Evolutionary conservation across 1,140 invertebrate genomes (phyloP), one percentile per base, ranked within the genome.

Genomic region (Trichonephila clavata): DNA sequence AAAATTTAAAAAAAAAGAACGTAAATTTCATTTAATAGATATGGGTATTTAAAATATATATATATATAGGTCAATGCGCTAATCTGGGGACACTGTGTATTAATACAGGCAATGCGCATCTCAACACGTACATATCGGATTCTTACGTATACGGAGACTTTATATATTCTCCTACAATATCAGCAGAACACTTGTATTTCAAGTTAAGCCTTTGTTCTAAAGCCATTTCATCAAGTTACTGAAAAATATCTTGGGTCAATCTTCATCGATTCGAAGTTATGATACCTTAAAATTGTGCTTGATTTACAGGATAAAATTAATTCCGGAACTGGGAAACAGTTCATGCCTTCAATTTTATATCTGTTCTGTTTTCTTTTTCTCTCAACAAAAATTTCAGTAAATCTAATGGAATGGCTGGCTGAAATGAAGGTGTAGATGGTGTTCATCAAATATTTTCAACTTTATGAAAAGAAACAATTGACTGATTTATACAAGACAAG

Each of bases 381-480:
- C 16, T 63, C 18, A 63, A 63, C 16, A 63, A 50, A 50, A 7
- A 5, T 50, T 50, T 50, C 10, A 50, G 50, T 50, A 50, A 50
- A 50, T 13, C 10, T 50, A 50, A 50, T 50, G 50, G 10, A 50
- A 50, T 50, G 50, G 50, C 50, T 50, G 50, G 50, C 50, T 50
- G 50, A 50, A 50, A 50, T 50, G 10, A 50, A 50, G 50, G 39
- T 20, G 27, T 71, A 68, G 43, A 88, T 13, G 61, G n/a, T 68
- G 63, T 88, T 88, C 63, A 27, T 59, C 21, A 60, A 77, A 80
- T 80, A 81, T 80, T 90, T 90, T 90, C 50, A 60, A 60, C 39
- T 27, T 90, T 90, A 27, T 39, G 65, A 80, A 90, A 80, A 10
- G n/a, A 57, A 84, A 57, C 5, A 24, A 59, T 43, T 59, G 57